Evolutionary conservation across 2,888 invertebrate species (phyloP), one percentile per base, ranked within the genome.

Genomic region (Hoplodrina ambigua): DNA sequence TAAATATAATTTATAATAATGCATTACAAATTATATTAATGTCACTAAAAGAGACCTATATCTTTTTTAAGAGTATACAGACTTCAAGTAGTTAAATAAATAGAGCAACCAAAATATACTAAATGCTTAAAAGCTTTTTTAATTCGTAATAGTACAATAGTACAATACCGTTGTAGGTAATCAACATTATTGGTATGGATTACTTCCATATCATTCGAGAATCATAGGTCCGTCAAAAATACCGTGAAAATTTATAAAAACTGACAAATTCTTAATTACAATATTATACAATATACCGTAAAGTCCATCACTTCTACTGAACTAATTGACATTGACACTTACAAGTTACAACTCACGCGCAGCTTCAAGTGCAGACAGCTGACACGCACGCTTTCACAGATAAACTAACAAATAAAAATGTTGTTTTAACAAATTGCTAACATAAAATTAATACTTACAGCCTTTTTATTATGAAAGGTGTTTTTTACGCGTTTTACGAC

Each of bases 311-410:
- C 6, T 49, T 56, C 19, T 25, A 50, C 19, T 19, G 2, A 52
- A 46, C 41, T 33, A 37, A 62, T 75, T 61, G 65, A 41, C 37
- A 30, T 50, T 44, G 52, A 58, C 69, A 72, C n/a, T 52, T 25
- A 68, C 44, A 55, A 59, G 19, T 61, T 56, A 60, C 46, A 54
- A 50, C 8, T 64, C 30, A 60, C 37, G 15, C 49, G 50, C 19
- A 4, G 30, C 44, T 20, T 8, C 11, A 37, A 52, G 25, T 52
- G 20, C 11, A 56, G 65, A 54, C 80, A 71, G 66, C 66, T 80
- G 80, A 55, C 33, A 61, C 41, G 69, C 74, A 44, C 57, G 56
- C 80, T 69, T 79, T 59, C 58, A 65, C 61, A 61, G 61, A 62
- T 69, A 79, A 59, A 58, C 55, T 49, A 71, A 78, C 54, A 57